A percentile compares a stretch with the other conserved stretches of the same genome.
Conservation (phyloP, 2,888 invertebrate genomes). For the Drosophila dives region DNA sequence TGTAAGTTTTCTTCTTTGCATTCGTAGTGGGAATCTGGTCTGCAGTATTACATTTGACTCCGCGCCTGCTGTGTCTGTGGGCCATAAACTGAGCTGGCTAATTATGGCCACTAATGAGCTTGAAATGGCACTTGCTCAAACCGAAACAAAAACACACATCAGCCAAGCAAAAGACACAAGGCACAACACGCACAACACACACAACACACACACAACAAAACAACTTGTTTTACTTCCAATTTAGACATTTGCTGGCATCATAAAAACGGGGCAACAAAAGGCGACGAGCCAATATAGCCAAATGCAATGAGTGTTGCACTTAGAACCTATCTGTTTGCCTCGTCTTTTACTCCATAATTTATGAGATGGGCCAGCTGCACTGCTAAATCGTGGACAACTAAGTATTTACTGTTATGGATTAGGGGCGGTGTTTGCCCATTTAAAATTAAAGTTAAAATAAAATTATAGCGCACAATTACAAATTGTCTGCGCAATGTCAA, state of each 20-base stretch:
- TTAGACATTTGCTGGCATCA: slow-evolving; percentile 50
- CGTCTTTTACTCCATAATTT: slow-evolving; percentile 31
- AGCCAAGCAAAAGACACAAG: not conserved
- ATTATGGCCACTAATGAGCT: slow-evolving; percentile 79
- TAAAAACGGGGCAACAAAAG: slow-evolving; percentile 32
- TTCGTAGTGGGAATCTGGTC: slow-evolving; percentile 18
- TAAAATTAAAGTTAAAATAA: slow-evolving; percentile 33
- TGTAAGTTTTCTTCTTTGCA: not conserved
- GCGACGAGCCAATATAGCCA: slow-evolving; percentile 46
- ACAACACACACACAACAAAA: slow-evolving; percentile 9
- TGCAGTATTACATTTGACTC: slow-evolving; percentile 46
- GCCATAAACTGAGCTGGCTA: slow-evolving; percentile 74
- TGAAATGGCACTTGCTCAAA: slow-evolving; percentile 76
- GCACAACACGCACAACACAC: slow-evolving; percentile 1
- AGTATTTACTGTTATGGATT: slow-evolving; percentile 21
- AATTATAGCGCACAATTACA: slow-evolving; percentile 51
- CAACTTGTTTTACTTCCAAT: slow-evolving; percentile 32
- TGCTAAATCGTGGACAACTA: slow-evolving; percentile 29
- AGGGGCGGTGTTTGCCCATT: slow-evolving; percentile 40
- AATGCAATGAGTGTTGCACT: slow-evolving; percentile 39
- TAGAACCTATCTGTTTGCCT: slow-evolving; percentile 10
- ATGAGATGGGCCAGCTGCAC: slow-evolving; percentile 50
- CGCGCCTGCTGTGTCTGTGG: slow-evolving; percentile 65
- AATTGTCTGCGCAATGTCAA: slow-evolving; percentile 69
- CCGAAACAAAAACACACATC: slow-evolving; percentile 32